Conservation (phyloP, 2,888 invertebrate genomes). For the Phrixothrix hirtus region DNA sequence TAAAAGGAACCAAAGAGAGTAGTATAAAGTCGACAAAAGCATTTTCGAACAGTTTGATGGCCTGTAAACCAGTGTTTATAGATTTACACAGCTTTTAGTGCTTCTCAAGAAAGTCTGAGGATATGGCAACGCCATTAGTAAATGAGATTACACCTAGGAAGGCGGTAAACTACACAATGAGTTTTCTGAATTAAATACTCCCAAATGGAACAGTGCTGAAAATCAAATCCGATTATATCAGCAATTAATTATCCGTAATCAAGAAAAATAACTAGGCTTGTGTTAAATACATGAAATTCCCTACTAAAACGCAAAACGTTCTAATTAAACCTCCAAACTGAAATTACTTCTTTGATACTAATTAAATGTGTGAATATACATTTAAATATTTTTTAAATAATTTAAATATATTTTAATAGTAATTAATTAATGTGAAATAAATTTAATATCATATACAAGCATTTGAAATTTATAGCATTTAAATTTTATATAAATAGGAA, state of each 20-base stretch:
- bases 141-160: slow-evolving; percentile 34
- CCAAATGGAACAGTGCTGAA: slow-evolving; percentile 7
- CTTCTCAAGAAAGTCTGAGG: slow-evolving; percentile 30
- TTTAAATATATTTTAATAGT: too few species aligned
- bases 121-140: slow-evolving; percentile 35
- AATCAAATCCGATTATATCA: slow-evolving; percentile 5
- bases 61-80: slow-evolving; percentile 39
- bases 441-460: too few species aligned
- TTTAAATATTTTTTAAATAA: too few species aligned
- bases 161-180: slow-evolving; percentile 26
- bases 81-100: slow-evolving; percentile 40
- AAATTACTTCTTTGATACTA: too few species aligned
- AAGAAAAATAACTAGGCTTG: neutral
- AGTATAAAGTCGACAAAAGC: slow-evolving; percentile 28
- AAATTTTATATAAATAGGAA: too few species aligned
- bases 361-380: too few species aligned
- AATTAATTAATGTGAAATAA: too few species aligned
- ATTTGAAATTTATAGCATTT: too few species aligned
- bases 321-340: too few species aligned
- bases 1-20: neutral
- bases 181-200: slow-evolving; percentile 13
- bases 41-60: slow-evolving; percentile 33
- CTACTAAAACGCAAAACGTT: too few species aligned
- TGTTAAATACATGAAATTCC: too few species aligned
- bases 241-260: neutral